These are phyloP conservation scores for Peromyscus californicus DNA, from an alignment of 2,113 vertebrate genomes.

Conservation along the genomic window DNA sequence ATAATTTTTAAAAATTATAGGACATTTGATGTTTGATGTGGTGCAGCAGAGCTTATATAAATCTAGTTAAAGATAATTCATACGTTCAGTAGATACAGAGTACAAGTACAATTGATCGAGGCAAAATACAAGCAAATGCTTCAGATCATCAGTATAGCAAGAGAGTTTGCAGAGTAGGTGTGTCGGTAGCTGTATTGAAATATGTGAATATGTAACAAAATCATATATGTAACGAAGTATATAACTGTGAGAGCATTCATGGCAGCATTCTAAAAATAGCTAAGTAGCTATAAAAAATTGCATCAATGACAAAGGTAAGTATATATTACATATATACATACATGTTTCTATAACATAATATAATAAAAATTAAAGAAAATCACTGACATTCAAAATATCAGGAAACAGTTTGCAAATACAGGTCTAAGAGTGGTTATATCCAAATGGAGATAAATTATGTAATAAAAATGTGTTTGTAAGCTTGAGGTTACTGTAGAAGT, in stretches of 20 bases:
- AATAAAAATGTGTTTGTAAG: neutral
- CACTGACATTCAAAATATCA: neutral
- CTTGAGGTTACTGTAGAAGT: neutral
- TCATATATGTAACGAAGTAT: neutral
- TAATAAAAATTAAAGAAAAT: neutral
- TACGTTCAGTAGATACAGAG: neutral
- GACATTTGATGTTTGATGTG: neutral
- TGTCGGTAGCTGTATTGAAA: neutral
- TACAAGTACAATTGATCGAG: neutral
- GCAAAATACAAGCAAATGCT: neutral
- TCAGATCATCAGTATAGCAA: neutral
- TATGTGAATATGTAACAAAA: neutral
- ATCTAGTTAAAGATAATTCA: neutral
- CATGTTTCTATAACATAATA: neutral
- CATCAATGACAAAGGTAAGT: neutral
- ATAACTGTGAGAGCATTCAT: neutral
- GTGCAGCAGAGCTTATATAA: neutral
- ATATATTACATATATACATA: neutral
- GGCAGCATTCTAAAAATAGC: neutral
- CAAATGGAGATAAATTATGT: neutral
- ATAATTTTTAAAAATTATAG: neutral
- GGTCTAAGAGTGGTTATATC: neutral
- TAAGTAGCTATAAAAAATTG: neutral
- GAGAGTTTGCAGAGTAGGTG: neutral
- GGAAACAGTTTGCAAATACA: neutral